Percentiles rank a stretch among this genome's conserved stretches.
Conservation (phyloP, 2,888 invertebrate species). For the Drosophila acutilabella region DNA sequence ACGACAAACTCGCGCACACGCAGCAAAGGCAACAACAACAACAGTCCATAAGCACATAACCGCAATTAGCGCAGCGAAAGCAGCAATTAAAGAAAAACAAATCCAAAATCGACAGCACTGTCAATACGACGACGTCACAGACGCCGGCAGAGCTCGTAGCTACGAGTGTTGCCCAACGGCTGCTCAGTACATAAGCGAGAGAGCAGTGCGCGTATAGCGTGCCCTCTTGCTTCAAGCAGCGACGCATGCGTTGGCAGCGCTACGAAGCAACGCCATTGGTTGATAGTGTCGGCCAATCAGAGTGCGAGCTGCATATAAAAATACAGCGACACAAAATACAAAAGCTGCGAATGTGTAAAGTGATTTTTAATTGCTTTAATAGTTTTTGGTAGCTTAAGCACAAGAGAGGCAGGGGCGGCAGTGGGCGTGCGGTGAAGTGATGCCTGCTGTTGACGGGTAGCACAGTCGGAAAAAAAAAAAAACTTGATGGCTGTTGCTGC, state of each 20-base stretch:
- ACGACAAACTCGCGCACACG: slow-evolving; percentile 65
- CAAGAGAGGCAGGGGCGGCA: background rate
- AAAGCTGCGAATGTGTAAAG: slow-evolving; percentile 68
- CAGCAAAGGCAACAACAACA: slow-evolving; percentile 23
- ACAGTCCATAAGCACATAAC: slow-evolving; percentile 34
- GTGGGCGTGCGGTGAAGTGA: slow-evolving; percentile 17
- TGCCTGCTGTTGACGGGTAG: slow-evolving; percentile 54
- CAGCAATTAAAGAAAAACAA: slow-evolving; percentile 50
- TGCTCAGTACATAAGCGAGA: slow-evolving; percentile 50
- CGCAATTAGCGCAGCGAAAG: slow-evolving; percentile 65
- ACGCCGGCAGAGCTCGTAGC: slow-evolving; percentile 10
- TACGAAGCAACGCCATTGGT: slow-evolving; percentile 34
- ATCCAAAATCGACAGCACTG: slow-evolving; percentile 53
- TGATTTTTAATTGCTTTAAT: slow-evolving; percentile 75
- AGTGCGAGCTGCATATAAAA: slow-evolving; percentile 9
- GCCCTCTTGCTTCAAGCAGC: slow-evolving; percentile 31
- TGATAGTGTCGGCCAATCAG: slow-evolving; percentile 45
- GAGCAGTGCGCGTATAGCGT: slow-evolving; percentile 32
- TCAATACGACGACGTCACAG: slow-evolving; percentile 32
- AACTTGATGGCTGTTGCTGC: slow-evolving; percentile 23
- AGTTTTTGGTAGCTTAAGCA: slow-evolving; percentile 51
- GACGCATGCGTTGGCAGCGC: slow-evolving; percentile 66
- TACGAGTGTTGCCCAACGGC: slow-evolving; percentile 45
- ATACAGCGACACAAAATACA: slow-evolving; percentile 13
- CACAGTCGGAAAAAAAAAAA: slow-evolving; percentile 11